phyloP scores from a whole-genome alignment of 2,797 vertebrate species.

The Pseudopleuronectes americanus region DNA sequence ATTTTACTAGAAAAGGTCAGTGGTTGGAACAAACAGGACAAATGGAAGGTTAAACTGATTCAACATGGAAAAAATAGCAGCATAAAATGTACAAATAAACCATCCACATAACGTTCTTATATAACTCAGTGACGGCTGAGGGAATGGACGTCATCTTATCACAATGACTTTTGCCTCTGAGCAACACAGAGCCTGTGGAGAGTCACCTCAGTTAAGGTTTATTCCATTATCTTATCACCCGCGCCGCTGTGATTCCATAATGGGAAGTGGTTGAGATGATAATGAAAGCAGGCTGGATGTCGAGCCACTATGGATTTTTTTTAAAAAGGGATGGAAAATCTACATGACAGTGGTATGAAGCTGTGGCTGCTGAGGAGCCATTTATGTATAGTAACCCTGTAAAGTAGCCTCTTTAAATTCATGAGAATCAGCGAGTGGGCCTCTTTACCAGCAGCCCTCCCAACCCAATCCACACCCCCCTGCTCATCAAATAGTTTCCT shows the following conservation, averaged over 20 bases:
- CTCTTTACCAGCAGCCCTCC: not conserved
- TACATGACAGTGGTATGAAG: constrained; percentile 63
- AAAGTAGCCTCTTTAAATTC: constrained; percentile 83
- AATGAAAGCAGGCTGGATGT: constrained; percentile 58
- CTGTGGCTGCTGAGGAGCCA: constrained; percentile 66
- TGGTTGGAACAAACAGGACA: not conserved
- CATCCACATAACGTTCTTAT: not conserved
- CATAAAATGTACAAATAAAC: not conserved
- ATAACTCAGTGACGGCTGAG: not conserved
- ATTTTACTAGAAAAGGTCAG: not conserved
- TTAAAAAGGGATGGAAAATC: constrained; percentile 58
- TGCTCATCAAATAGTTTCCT: constrained; percentile 70
- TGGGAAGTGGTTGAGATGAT: constrained; percentile 40
- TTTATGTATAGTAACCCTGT: constrained; percentile 80
- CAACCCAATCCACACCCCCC: constrained; percentile 44
- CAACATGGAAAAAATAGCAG: not conserved
- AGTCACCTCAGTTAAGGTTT: constrained; percentile 26
- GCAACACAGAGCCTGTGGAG: not conserved
- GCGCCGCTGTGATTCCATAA: constrained; percentile 35
- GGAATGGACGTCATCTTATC: too few species aligned
- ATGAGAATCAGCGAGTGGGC: constrained; percentile 76
- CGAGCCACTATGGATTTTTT: constrained; percentile 42
- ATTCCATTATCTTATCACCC: constrained; percentile 42
- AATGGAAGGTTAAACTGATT: not conserved
- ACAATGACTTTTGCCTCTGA: constrained; percentile 1